A percentile compares a stretch with the other conserved stretches of the same genome.
These are phyloP conservation scores for Loripinus fragilis DNA, from an alignment of 2,888 invertebrate species.

Conservation along the genomic window DNA sequence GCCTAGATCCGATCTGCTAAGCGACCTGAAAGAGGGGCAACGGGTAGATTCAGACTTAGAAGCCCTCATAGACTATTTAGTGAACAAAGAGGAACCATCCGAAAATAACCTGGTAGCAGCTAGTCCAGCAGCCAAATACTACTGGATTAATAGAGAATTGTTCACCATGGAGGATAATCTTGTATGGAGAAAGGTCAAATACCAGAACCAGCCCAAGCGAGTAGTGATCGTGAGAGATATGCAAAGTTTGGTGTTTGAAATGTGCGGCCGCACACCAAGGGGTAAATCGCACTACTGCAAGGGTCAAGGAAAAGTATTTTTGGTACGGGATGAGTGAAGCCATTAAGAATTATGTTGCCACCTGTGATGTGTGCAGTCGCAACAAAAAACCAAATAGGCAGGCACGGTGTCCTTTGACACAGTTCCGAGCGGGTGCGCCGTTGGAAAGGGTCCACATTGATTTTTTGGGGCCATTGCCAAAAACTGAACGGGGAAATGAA, in stretches of 20 bases:
- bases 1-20: too few relatives aligned
- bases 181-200: not conserved
- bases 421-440: not conserved
- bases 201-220: not conserved
- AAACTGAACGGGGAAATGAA: too few relatives aligned
- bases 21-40: not conserved
- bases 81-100: too few relatives aligned
- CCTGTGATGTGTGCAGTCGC: too few relatives aligned
- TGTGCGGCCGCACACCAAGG: conserved; percentile 41
- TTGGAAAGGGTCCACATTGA: not conserved
- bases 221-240: too few relatives aligned
- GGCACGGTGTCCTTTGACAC: not conserved
- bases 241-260: too few relatives aligned
- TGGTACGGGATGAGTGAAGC: conserved; percentile 31
- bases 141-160: not conserved
- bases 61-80: too few relatives aligned
- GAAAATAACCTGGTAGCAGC: too few relatives aligned
- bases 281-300: not conserved
- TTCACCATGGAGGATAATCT: not conserved
- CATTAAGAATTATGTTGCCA: conserved; percentile 8
- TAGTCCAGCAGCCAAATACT: conserved; percentile 3
- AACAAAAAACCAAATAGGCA: too few relatives aligned
- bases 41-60: too few relatives aligned
- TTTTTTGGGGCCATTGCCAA: not conserved
- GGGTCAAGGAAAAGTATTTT: conserved; percentile 22